Conservation (phyloP, 2,113 vertebrate species). For the Boleophthalmus pectinirostris region DNA sequence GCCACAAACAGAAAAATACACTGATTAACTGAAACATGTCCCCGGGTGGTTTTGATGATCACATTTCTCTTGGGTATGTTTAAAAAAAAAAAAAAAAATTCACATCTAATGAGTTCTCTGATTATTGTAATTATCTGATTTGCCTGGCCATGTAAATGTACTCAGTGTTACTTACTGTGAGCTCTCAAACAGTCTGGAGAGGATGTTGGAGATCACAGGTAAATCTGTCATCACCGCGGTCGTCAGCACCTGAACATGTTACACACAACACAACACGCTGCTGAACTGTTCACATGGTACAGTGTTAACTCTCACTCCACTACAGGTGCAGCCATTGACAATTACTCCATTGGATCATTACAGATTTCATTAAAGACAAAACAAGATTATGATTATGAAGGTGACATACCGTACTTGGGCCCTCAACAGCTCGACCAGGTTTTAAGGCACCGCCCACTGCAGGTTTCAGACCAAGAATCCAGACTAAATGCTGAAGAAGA, state of each 20-base stretch:
- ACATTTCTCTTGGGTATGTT: too few relatives aligned
- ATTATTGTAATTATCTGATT: too few relatives aligned
- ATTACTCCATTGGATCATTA: neutral
- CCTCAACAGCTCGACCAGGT: constrained; percentile 94
- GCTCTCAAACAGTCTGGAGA: constrained; percentile 97
- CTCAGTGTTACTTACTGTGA: constrained; percentile 89
- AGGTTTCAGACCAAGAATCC: constrained; percentile 97
- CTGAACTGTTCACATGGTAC: neutral
- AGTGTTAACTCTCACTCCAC: neutral
- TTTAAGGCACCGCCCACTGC: constrained; percentile 91
- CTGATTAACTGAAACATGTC: too few relatives aligned
- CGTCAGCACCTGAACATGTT: constrained; percentile 87
- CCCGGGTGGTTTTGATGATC: too few relatives aligned
- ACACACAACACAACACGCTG: neutral
- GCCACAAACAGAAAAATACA: too few relatives aligned
- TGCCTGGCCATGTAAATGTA: too few relatives aligned
- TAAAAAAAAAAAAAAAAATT: too few relatives aligned
- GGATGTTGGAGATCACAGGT: constrained; percentile 95
- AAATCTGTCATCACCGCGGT: constrained; percentile 99
- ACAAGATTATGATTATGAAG: neutral
- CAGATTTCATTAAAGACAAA: neutral
- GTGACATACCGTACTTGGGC: constrained; percentile 92
- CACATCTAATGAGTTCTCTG: too few relatives aligned
- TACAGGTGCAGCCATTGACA: neutral
- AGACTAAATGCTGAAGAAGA: constrained; percentile 90